Conservation (phyloP, 2,113 vertebrate species). For the Pterocles gutturalis region DNA sequence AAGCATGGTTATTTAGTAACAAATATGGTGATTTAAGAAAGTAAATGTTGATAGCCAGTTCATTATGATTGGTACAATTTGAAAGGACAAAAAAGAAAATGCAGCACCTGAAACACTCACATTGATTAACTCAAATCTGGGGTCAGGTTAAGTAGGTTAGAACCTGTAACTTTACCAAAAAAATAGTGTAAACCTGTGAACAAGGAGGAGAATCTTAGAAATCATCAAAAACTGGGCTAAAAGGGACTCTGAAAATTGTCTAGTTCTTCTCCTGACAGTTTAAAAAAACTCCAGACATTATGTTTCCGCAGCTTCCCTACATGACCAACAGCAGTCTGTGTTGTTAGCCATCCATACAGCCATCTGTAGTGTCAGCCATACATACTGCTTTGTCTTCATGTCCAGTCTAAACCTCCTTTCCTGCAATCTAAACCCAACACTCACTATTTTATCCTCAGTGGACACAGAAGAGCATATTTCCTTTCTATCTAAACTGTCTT, state of each 20-base stretch:
- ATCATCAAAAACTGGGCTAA: not conserved
- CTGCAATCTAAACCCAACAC: not conserved
- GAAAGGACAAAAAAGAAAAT: constrained; percentile 50
- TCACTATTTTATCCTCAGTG: not conserved
- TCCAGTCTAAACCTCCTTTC: not conserved
- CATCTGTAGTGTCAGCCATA: not conserved
- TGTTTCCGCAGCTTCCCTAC: not conserved
- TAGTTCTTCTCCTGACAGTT: not conserved
- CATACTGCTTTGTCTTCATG: not conserved
- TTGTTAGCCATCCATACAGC: not conserved
- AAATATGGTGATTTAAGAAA: constrained; percentile 38
- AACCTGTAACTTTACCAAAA: not conserved
- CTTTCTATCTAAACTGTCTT: not conserved
- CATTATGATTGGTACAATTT: not conserved
- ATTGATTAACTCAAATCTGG: not conserved
- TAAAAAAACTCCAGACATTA: not conserved
- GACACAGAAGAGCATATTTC: not conserved
- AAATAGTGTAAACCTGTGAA: not conserved
- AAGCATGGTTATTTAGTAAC: constrained; percentile 11
- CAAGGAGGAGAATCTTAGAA: not conserved
- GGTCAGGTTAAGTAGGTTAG: not conserved
- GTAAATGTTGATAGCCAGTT: constrained; percentile 52
- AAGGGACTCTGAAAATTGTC: not conserved
- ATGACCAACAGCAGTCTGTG: not conserved
- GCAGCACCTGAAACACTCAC: not conserved